Evolutionary conservation across 64 coral and sea anemone species (phyloP).

Genomic region (Platygyra sinensis): DNA sequence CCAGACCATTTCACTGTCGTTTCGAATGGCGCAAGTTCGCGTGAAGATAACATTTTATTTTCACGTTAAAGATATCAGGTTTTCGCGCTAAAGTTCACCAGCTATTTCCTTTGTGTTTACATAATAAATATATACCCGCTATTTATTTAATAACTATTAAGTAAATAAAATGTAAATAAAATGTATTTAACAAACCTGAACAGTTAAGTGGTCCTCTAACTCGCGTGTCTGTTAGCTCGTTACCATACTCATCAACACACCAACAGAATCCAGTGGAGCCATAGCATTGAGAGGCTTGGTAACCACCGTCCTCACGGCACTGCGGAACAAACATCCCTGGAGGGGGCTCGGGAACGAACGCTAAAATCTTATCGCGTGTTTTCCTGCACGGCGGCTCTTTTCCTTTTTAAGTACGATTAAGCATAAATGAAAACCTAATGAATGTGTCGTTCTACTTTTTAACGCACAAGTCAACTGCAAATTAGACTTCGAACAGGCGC

Average conservation of each 20-base stretch:
- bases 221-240: slow-evolving; percentile 33
- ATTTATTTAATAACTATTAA: too few relatives aligned
- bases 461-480: too few relatives aligned
- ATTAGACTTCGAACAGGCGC: too few relatives aligned
- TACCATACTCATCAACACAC: slow-evolving; percentile 63
- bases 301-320: slow-evolving; percentile 32
- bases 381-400: slow-evolving; percentile 4
- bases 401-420: neutral
- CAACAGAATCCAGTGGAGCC: slow-evolving; percentile 48
- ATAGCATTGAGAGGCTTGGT: slow-evolving; percentile 50
- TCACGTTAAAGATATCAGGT: too few relatives aligned
- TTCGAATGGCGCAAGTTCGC: too few relatives aligned
- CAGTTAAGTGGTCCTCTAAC: slow-evolving; percentile 21
- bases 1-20: too few relatives aligned
- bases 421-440: neutral
- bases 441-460: neutral
- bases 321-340: slow-evolving; percentile 27
- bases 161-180: too few relatives aligned
- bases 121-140: too few relatives aligned
- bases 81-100: too few relatives aligned
- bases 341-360: neutral
- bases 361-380: neutral
- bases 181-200: neutral
- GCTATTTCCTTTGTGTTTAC: too few relatives aligned
- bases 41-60: too few relatives aligned